These are phyloP conservation scores for Clavelina lepadiformis DNA, from an alignment of 23 tunicate species.

Conservation along the genomic window DNA sequence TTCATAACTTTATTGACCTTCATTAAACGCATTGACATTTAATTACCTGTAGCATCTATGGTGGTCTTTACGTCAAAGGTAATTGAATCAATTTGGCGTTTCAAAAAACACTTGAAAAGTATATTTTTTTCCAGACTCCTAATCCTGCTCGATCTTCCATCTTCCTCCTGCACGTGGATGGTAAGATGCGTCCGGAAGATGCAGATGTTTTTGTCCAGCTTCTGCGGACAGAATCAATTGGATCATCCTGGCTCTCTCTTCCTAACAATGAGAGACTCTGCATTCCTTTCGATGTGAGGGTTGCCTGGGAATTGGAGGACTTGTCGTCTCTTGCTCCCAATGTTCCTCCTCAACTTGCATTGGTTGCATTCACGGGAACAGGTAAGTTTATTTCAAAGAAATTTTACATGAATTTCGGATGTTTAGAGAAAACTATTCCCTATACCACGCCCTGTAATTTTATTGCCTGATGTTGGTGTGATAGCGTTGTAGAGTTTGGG, in stretches of 20 bases:
- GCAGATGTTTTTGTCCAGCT: slow-evolving; percentile 66
- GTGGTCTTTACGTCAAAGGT: no score
- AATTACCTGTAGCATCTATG: no score
- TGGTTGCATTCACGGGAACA: slow-evolving; percentile 43
- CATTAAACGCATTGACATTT: no score
- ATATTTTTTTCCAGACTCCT: neutral
- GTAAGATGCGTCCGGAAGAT: slow-evolving; percentile 42
- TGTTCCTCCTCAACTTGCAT: slow-evolving; percentile 57
- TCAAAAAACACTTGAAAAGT: no score
- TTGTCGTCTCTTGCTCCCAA: slow-evolving; percentile 58
- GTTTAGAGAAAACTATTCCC: no score
- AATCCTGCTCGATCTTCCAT: slow-evolving; percentile 17
- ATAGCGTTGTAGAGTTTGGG: no score
- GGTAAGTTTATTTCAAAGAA: slow-evolving; percentile 49
- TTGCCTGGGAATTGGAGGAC: slow-evolving; percentile 79
- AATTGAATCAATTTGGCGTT: no score
- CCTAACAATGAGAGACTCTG: slow-evolving; percentile 81
- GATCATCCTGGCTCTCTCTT: slow-evolving; percentile 39
- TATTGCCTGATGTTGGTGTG: no score
- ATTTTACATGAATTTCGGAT: no score
- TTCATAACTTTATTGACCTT: no score
- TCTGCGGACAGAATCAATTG: slow-evolving; percentile 25
- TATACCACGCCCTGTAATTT: no score
- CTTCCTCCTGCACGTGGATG: slow-evolving; percentile 72
- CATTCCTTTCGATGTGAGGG: slow-evolving; percentile 54